These are phyloP conservation scores for Falco berigora DNA, from an alignment of 2,797 vertebrate genomes.

Conservation along the genomic window DNA sequence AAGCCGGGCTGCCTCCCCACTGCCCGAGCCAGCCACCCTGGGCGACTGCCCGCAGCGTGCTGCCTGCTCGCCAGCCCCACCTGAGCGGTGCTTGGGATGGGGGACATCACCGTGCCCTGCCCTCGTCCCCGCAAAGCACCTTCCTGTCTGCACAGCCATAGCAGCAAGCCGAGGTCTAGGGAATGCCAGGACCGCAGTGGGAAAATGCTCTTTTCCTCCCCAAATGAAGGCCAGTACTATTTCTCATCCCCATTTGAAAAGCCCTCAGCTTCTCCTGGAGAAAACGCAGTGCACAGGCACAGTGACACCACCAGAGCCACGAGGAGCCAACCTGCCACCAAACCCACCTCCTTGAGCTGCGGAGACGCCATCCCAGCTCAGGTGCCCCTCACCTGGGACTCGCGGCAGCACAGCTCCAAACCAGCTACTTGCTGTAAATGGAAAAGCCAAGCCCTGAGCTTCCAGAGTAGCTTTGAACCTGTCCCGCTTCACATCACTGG, in stretches of 20 bases:
- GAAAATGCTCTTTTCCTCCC: neutral
- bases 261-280: accelerated
- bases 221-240: accelerated
- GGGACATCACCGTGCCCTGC: neutral
- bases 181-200: accelerated
- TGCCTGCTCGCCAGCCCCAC: neutral
- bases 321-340: accelerated
- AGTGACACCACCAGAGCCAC: accelerated
- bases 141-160: neutral
- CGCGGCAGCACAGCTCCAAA: neutral
- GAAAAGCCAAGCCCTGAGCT: neutral
- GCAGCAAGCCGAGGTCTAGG: neutral
- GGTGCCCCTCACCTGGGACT: neutral
- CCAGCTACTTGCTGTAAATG: accelerated
- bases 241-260: neutral
- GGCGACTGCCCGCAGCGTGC: neutral
- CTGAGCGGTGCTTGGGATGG: neutral
- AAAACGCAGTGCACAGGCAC: accelerated
- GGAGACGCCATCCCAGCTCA: accelerated
- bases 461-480: neutral
- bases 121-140: accelerated
- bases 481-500: neutral
- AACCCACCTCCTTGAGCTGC: neutral
- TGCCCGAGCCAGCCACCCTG: neutral
- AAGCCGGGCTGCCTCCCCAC: neutral